Conservation (phyloP, 37 sponge, comb jelly and placozoan species). For the Crambe crambe region DNA sequence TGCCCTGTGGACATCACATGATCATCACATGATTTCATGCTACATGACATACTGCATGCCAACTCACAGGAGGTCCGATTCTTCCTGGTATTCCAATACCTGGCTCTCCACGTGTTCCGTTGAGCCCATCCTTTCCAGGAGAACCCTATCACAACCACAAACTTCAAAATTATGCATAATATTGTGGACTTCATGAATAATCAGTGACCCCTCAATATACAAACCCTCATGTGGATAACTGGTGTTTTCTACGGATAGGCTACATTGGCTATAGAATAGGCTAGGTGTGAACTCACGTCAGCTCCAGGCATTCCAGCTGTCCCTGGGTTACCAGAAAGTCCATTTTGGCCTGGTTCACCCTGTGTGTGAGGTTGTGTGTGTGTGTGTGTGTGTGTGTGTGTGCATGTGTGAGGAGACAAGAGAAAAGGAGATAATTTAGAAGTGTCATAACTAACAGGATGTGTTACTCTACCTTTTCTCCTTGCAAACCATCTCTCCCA, state of each 20-base stretch:
- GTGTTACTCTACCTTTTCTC: conserved; percentile 15
- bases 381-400: too few species aligned
- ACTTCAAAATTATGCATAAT: too few species aligned
- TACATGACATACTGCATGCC: not conserved
- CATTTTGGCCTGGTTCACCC: conserved; percentile 2
- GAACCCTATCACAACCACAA: too few species aligned
- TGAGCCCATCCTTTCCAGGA: not conserved
- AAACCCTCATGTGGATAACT: too few species aligned
- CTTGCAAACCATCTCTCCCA: not conserved
- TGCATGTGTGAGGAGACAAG: too few species aligned
- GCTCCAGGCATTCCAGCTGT: not conserved
- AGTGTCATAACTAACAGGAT: not conserved
- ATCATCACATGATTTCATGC: not conserved
- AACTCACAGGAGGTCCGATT: conserved; percentile 19
- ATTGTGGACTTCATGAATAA: too few species aligned
- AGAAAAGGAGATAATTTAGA: too few species aligned
- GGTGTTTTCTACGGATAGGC: too few species aligned
- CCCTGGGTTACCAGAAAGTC: not conserved
- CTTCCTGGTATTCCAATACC: conserved; percentile 6
- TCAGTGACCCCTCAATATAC: too few species aligned
- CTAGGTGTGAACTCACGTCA: not conserved
- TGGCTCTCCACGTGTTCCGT: not conserved
- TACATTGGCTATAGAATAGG: too few species aligned
- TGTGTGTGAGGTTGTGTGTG: too few species aligned
- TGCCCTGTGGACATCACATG: not conserved